These are phyloP conservation scores for Thamnophis elegans DNA, from an alignment of 2,797 vertebrate genomes.

Conservation along the genomic window DNA sequence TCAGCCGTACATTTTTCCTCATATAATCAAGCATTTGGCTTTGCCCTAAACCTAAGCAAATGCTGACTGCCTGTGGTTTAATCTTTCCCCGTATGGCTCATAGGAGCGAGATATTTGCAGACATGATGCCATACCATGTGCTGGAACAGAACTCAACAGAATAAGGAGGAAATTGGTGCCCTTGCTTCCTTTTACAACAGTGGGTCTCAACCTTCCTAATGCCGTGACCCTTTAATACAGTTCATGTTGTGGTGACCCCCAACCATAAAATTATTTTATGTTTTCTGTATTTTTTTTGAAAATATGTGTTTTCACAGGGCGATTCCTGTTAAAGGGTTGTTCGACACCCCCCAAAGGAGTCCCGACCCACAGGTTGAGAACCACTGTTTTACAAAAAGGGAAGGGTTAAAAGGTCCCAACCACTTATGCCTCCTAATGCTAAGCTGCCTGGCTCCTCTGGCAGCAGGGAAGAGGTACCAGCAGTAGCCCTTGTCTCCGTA, in stretches of 20 bases:
- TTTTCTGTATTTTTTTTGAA: too few species aligned
- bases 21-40: neutral
- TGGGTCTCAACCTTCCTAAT: too few species aligned
- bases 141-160: neutral
- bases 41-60: neutral
- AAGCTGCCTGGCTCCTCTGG: neutral
- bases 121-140: too few species aligned
- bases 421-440: neutral
- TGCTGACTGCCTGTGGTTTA: neutral
- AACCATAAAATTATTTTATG: too few species aligned
- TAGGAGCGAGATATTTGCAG: neutral
- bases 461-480: neutral
- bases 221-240: too few species aligned
- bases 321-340: too few species aligned
- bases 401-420: neutral
- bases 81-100: neutral
- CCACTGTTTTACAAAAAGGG: neutral
- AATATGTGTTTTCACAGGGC: too few species aligned
- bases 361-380: too few species aligned
- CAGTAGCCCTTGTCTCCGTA: neutral
- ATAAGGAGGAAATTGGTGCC: neutral
- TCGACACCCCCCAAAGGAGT: too few species aligned
- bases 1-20: constrained; percentile 22
- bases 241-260: too few species aligned
- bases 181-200: neutral